These are phyloP conservation scores for Drosophila pallidifrons DNA, from an alignment of 1,140 invertebrate species.

Conservation along the genomic window DNA sequence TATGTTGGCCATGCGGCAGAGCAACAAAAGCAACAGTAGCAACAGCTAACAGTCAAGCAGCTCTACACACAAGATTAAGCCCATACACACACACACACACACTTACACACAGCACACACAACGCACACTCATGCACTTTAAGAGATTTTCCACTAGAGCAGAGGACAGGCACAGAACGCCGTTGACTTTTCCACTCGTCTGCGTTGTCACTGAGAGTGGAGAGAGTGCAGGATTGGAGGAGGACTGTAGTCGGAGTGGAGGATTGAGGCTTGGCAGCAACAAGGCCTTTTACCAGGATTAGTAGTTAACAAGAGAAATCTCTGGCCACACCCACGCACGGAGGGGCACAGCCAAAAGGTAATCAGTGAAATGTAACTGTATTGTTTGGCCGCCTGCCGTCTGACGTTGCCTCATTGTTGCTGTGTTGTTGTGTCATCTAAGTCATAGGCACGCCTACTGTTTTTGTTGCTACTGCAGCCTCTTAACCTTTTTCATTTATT, in stretches of 20 bases:
- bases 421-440: conserved; percentile 60
- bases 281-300: conserved; percentile 82
- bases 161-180: conserved; percentile 37
- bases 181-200: conserved; percentile 80
- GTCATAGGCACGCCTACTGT: conserved; percentile 51
- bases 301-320: conserved; percentile 83
- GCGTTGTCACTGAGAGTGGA: conserved; percentile 51
- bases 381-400: conserved; percentile 63
- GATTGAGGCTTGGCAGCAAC: conserved; percentile 39
- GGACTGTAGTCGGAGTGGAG: background rate
- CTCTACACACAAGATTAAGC: conserved; percentile 68
- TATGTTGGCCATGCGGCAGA: conserved; percentile 63
- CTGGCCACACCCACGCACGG: conserved; percentile 67
- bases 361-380: conserved; percentile 83
- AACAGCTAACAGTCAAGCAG: conserved; percentile 32
- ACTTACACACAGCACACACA: conserved; percentile 24
- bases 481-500: conserved; percentile 72
- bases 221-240: background rate
- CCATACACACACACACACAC: conserved; percentile 40
- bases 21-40: conserved; percentile 28
- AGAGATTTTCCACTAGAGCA: conserved; percentile 76
- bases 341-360: conserved; percentile 74
- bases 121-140: conserved; percentile 64
- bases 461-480: conserved; percentile 66
- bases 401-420: conserved; percentile 45